Percentiles rank a stretch among this genome's conserved stretches.
Conservation (phyloP, 2,797 vertebrate species). For the Myiotriccus ornatus region DNA sequence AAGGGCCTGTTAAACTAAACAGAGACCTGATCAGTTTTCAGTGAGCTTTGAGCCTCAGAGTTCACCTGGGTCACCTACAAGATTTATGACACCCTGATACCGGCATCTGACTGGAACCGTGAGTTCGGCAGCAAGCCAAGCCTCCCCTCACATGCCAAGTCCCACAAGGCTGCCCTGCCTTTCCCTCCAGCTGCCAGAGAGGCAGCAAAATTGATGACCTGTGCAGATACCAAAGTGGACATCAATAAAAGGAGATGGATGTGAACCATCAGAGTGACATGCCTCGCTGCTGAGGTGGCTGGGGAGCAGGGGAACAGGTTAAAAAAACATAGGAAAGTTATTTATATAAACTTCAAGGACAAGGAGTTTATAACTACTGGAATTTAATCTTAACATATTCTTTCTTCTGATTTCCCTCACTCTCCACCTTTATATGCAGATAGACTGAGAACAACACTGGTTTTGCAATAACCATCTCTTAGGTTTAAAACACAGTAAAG, state of each 20-base stretch:
- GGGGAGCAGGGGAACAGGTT: constrained; percentile 83
- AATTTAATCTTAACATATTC: constrained; percentile 71
- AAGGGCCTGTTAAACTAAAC: constrained; percentile 80
- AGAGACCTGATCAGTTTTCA: constrained; percentile 83
- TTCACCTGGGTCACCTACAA: constrained; percentile 81
- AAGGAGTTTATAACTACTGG: constrained; percentile 85
- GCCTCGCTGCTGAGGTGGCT: constrained; percentile 70
- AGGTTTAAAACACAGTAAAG: background rate
- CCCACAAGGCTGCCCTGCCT: constrained; percentile 76
- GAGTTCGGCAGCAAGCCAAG: constrained; percentile 62
- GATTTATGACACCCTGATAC: constrained; percentile 80
- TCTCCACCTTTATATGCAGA: background rate
- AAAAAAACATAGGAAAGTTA: constrained; percentile 92
- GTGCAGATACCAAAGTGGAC: constrained; percentile 81
- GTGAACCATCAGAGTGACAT: constrained; percentile 80
- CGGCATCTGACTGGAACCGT: constrained; percentile 75
- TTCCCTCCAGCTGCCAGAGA: constrained; percentile 73
- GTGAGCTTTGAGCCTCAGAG: constrained; percentile 75
- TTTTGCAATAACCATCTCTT: background rate
- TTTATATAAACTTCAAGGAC: constrained; percentile 90
- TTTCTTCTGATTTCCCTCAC: constrained; percentile 60
- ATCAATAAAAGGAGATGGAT: constrained; percentile 84
- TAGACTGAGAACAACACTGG: rapidly evolving
- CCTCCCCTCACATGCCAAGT: constrained; percentile 69
- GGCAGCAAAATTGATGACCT: constrained; percentile 83